Evolutionary conservation across 2,888 invertebrate species (phyloP).

Genomic region (Caenorhabditis uteleia): DNA sequence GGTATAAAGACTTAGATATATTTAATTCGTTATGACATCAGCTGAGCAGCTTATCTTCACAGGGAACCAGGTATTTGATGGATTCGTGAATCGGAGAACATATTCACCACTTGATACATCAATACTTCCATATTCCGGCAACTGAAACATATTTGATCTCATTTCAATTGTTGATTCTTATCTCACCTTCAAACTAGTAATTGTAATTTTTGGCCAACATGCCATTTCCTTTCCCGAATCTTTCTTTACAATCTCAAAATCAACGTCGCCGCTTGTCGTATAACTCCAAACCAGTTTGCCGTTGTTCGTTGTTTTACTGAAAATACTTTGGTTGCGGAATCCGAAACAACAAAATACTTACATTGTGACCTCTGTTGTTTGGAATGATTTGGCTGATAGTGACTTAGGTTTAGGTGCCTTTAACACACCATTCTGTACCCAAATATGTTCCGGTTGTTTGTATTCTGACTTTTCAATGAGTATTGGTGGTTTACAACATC

Average conservation of each 20-base stretch:
- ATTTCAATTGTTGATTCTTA: constrained; percentile 1
- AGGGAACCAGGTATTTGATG: constrained; percentile 55
- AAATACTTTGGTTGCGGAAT: constrained; percentile 9
- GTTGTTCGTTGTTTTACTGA: constrained; percentile 40
- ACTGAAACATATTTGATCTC: constrained; percentile 22
- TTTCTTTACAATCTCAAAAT: constrained; percentile 57
- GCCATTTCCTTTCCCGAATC: constrained; percentile 47
- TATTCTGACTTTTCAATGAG: constrained; percentile 26
- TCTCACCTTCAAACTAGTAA: constrained; percentile 54
- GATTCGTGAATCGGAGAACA: constrained; percentile 56
- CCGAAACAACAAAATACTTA: constrained; percentile 2
- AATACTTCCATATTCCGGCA: constrained; percentile 56
- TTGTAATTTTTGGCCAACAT: constrained; percentile 61
- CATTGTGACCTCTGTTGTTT: constrained; percentile 16
- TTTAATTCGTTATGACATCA: constrained; percentile 9
- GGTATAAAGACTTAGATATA: too few species aligned
- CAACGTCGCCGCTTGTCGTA: constrained; percentile 58
- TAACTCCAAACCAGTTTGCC: constrained; percentile 61
- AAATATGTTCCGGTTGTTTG: constrained; percentile 38
- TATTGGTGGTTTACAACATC: constrained; percentile 29
- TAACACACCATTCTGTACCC: constrained; percentile 31
- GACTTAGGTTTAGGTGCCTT: constrained; percentile 31
- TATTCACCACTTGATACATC: constrained; percentile 48
- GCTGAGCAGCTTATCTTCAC: constrained; percentile 47
- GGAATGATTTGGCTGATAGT: constrained; percentile 18